Evolutionary conservation across 2,888 invertebrate species (phyloP).

Genomic region (Drosophila merina): DNA sequence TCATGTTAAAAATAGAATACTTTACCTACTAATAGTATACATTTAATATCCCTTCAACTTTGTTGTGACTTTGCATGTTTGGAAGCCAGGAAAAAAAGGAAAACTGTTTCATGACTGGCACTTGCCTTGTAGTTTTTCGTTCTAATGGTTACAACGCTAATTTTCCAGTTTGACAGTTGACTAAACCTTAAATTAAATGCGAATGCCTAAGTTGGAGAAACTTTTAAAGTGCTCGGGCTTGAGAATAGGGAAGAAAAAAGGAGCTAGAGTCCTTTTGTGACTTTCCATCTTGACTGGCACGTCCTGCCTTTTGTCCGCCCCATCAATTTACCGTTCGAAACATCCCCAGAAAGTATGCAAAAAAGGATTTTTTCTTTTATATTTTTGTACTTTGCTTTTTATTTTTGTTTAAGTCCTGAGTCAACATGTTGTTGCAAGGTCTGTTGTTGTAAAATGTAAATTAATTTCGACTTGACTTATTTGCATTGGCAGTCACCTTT

Average conservation of each 20-base stretch:
- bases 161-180: constrained; percentile 71
- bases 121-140: constrained; percentile 47
- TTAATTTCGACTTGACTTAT: constrained; percentile 55
- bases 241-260: neutral
- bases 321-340: constrained; percentile 32
- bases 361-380: constrained; percentile 15
- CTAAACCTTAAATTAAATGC: constrained; percentile 47
- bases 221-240: constrained; percentile 28
- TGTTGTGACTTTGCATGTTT: constrained; percentile 63
- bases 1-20: neutral
- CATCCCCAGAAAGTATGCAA: constrained; percentile 43
- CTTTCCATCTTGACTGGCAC: constrained; percentile 20
- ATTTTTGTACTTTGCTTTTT: neutral
- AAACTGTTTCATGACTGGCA: constrained; percentile 60
- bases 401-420: constrained; percentile 20
- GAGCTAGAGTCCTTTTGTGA: constrained; percentile 2
- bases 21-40: neutral
- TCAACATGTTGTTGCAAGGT: constrained; percentile 31
- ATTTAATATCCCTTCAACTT: constrained; percentile 8
- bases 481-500: constrained; percentile 33
- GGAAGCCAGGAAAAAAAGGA: constrained; percentile 25
- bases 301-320: constrained; percentile 13
- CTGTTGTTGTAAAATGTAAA: constrained; percentile 49
- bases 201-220: constrained; percentile 7
- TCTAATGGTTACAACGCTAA: constrained; percentile 65